Evolutionary conservation across 2,113 vertebrate species (phyloP).

Genomic region (Peromyscus leucopus): DNA sequence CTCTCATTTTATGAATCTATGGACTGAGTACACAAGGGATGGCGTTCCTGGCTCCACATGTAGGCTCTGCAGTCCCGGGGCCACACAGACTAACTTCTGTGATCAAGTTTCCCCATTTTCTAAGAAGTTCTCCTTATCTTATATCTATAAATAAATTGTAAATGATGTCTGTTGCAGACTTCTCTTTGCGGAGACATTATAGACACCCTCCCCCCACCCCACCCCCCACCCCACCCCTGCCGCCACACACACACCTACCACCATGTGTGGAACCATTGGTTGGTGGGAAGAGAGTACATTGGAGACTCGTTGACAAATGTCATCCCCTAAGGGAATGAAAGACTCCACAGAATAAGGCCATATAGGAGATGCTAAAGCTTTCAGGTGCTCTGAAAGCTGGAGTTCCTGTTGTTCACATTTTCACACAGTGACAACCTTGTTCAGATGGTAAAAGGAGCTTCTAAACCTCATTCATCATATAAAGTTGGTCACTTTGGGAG

Average conservation of each 20-base stretch:
- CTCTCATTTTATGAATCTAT: conserved; percentile 52
- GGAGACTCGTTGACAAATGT: neutral
- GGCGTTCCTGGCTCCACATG: neutral
- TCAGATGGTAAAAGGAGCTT: neutral
- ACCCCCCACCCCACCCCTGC: too few species aligned
- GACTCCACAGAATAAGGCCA: neutral
- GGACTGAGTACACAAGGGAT: neutral
- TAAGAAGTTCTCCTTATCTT: neutral
- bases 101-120: neutral
- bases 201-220: neutral
- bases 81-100: neutral
- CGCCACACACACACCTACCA: too few species aligned
- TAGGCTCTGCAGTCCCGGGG: neutral
- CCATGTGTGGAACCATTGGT: neutral
- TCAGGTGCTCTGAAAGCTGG: neutral
- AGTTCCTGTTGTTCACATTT: neutral
- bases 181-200: neutral
- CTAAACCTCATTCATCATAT: neutral
- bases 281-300: neutral
- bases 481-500: neutral
- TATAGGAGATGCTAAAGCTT: neutral
- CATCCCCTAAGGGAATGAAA: neutral
- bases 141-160: neutral
- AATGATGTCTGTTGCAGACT: neutral
- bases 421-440: neutral